phyloP scores from a whole-genome alignment of 2,888 invertebrate species.

The Dynastes maya region DNA sequence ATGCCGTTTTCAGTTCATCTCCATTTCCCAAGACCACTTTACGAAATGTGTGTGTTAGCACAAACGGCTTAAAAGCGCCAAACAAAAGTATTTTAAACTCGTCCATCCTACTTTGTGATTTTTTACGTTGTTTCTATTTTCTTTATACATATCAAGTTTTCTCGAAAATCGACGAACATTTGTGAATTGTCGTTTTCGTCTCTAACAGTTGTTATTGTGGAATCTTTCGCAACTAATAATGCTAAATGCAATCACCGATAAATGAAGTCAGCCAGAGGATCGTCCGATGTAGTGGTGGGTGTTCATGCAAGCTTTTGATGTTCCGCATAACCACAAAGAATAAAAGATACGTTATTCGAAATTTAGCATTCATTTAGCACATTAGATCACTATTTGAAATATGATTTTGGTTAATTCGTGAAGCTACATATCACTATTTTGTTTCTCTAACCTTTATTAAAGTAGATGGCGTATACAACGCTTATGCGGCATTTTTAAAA shows the following conservation, averaged over 20 bases:
- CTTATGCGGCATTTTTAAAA: no score
- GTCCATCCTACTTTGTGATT: slow-evolving; percentile 17
- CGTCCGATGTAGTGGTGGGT: background rate
- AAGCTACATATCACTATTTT: no score
- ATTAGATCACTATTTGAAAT: no score
- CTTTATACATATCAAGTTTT: background rate
- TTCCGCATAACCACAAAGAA: no score
- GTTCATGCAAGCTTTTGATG: no score
- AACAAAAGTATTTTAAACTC: slow-evolving; percentile 16
- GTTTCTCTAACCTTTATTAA: no score
- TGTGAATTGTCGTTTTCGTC: background rate
- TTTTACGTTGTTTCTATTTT: slow-evolving; percentile 9
- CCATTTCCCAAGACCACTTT: slow-evolving; percentile 5
- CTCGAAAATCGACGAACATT: slow-evolving; percentile 1
- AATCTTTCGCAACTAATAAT: background rate
- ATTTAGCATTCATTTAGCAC: no score
- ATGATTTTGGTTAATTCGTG: no score
- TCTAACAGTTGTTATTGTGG: background rate
- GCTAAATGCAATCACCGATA: background rate
- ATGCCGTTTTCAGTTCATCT: slow-evolving; percentile 10
- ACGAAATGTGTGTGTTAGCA: slow-evolving; percentile 22
- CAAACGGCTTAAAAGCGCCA: slow-evolving; percentile 9
- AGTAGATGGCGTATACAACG: no score
- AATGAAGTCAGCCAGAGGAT: background rate
- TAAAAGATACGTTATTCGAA: no score